Base-by-base conservation (phyloP, 2,797 vertebrate species). In the Basileuterus tristriatus region DNA sequence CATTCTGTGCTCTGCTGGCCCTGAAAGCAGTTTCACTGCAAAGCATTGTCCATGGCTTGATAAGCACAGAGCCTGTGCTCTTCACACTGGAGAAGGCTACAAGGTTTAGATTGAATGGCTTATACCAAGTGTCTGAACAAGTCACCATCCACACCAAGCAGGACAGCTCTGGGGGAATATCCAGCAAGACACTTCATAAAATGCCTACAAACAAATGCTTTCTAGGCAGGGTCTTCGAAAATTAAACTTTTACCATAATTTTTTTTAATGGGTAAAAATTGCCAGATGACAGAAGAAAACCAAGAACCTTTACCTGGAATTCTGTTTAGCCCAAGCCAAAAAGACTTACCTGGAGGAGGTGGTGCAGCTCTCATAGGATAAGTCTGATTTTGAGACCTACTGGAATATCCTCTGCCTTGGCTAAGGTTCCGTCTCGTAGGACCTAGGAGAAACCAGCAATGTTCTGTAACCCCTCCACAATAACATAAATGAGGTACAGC, bases 321-420 rank as follows among this genome's bases (percentile, higher is more conserved):
- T 88, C 30, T 21, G 21, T 9, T 79, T 67, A 64, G 41, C n/a
- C n/a, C 7, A 8, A 71, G n/a, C 26, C 18, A 47, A 80, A 30
- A 43, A 41, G 41, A 77, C 89, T 96, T 96, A 99, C 99, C 99
- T 96, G 99, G 99, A 59, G 99, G 99, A 24, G 99, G 99, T 0
- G 99, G 99, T 20, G 99, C 99, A 0, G 98, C 97, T 93, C 99
- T 98, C n/a, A 98, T 96, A 1, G 99, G 99, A 15, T 97, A 98
- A 84, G 98, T 98, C 69, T 99, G 98, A 80, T 98, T 97, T 24
- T 98, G 98, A 64, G 98, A 97, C 53, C 97, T 97, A 89, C 94
- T 96, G 81, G 98, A 97, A 52, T 46, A 43, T 17, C 98, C 95
- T 96, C 96, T 97, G 83, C 89, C 92, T 58, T 98, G 98, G 87